phyloP scores from a whole-genome alignment of 2,113 vertebrate genomes.

The Elephantulus edwardii region DNA sequence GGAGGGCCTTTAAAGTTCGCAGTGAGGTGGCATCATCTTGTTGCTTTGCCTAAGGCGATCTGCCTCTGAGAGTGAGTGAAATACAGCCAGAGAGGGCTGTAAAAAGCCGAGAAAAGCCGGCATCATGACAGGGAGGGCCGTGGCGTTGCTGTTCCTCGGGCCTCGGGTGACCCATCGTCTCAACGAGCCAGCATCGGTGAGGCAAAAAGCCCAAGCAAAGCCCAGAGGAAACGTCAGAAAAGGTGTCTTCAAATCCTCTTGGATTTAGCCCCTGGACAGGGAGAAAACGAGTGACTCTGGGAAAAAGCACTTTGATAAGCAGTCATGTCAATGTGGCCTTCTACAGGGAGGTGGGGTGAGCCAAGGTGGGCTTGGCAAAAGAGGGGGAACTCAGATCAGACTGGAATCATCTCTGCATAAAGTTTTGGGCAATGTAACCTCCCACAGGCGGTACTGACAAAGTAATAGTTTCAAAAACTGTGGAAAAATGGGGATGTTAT shows the following conservation, averaged over 20 bases:
- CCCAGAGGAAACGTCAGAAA: background rate
- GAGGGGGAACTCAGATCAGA: no score
- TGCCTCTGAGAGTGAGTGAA: constrained; percentile 17
- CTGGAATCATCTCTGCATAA: background rate
- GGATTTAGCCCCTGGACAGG: background rate
- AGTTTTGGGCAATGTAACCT: background rate
- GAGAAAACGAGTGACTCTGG: background rate
- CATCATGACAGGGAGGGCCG: background rate
- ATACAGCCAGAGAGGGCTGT: constrained; percentile 20
- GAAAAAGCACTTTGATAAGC: background rate
- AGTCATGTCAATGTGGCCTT: background rate
- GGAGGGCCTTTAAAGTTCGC: constrained; percentile 30
- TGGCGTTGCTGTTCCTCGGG: background rate
- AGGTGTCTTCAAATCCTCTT: background rate
- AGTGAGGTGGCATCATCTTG: constrained; percentile 1
- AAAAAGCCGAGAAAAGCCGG: background rate
- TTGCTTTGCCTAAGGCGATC: constrained; percentile 46
- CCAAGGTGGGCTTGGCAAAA: background rate
- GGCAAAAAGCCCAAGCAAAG: background rate
- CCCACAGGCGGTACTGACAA: background rate
- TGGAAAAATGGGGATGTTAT: background rate
- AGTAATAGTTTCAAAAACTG: background rate
- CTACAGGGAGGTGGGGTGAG: background rate
- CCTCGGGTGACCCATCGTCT: background rate
- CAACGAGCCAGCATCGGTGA: background rate